phyloP scores from a whole-genome alignment of 2,113 vertebrate species.

The Leptodactylus fuscus region DNA sequence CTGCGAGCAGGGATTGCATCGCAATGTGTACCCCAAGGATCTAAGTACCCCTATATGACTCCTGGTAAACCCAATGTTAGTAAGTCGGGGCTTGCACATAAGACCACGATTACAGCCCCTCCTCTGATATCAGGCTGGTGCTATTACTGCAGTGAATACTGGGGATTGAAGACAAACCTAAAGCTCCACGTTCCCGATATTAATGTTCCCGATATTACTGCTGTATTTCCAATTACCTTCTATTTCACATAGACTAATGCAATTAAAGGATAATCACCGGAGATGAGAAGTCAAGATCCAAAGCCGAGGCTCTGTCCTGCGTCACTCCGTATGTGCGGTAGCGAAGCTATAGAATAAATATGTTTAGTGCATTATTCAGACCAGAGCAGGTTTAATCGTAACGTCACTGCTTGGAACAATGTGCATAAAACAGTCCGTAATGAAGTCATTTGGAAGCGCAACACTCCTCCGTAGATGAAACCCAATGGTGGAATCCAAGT shows the following conservation, averaged over 20 bases:
- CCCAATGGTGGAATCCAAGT: too few relatives aligned
- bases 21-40: constrained; percentile 66
- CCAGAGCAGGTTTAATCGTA: background rate
- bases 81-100: constrained; percentile 70
- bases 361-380: background rate
- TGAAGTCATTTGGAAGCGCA: too few relatives aligned
- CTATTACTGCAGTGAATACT: constrained; percentile 80
- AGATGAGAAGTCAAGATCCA: constrained; percentile 78
- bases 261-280: constrained; percentile 83
- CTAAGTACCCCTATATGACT: constrained; percentile 53
- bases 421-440: background rate
- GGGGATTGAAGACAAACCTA: too few relatives aligned
- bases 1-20: constrained; percentile 75
- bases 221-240: constrained; percentile 78
- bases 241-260: constrained; percentile 79
- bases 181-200: too few relatives aligned
- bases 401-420: background rate
- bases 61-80: too few relatives aligned
- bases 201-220: constrained; percentile 74
- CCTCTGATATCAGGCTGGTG: constrained; percentile 83
- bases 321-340: too few relatives aligned
- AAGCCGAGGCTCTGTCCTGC: constrained; percentile 75
- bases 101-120: too few relatives aligned
- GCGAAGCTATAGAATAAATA: background rate
- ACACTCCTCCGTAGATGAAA: too few relatives aligned